Conservation (phyloP, 2,888 invertebrate species). For the Tinea trinotella region DNA sequence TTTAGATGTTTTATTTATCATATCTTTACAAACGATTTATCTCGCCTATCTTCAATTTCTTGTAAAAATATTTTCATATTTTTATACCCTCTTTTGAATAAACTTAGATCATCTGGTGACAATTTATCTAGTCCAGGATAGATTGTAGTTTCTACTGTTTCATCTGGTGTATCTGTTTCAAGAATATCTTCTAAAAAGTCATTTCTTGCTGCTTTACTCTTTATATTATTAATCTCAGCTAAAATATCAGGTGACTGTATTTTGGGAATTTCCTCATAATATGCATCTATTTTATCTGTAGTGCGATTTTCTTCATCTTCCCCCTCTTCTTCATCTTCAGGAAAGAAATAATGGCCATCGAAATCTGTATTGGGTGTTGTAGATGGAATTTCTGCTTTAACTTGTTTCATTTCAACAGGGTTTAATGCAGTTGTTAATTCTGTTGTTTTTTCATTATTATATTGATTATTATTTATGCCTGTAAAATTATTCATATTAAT, state of each 20-base stretch:
- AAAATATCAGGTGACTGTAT: conserved; percentile 43
- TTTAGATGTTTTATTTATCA: not conserved
- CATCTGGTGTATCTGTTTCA: conserved; percentile 44
- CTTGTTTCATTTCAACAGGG: conserved; percentile 38
- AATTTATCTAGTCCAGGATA: conserved; percentile 28
- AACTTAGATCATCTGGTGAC: conserved; percentile 34
- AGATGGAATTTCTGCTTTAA: conserved; percentile 48
- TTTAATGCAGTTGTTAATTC: conserved; percentile 31
- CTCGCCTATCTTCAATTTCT: conserved; percentile 32
- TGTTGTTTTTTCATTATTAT: conserved; percentile 28
- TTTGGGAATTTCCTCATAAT: conserved; percentile 40
- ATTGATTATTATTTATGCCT: not conserved
- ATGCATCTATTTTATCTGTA: conserved; percentile 39
- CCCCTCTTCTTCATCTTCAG: conserved; percentile 42
- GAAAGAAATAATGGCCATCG: conserved; percentile 61
- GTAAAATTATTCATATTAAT: too few species aligned
- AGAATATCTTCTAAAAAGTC: conserved; percentile 59
- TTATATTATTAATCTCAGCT: conserved; percentile 50
- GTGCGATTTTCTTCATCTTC: conserved; percentile 28
- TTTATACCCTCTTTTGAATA: conserved; percentile 35
- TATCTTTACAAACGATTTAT: not conserved
- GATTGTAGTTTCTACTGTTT: conserved; percentile 27
- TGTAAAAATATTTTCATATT: conserved; percentile 43
- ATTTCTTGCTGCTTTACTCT: conserved; percentile 42
- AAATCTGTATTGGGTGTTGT: conserved; percentile 43